Evolutionary conservation across 53 echinoderm and acorn worm species (phyloP).

Genomic region (Paelopatides confundens): DNA sequence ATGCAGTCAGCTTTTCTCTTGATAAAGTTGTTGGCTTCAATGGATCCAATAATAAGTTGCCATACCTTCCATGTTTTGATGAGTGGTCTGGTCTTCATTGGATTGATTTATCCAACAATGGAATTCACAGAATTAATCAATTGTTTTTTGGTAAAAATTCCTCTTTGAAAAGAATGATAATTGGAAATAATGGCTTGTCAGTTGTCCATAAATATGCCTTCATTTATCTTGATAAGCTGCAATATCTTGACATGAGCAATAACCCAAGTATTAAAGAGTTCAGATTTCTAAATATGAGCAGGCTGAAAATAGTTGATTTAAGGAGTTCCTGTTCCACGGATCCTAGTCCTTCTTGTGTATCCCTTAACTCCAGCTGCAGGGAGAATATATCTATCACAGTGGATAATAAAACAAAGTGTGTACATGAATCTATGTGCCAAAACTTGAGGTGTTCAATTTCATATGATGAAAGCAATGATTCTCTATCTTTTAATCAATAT

Average conservation of each 20-base stretch:
- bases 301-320: too few relatives aligned
- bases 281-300: too few relatives aligned
- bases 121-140: background rate
- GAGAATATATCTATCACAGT: too few relatives aligned
- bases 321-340: too few relatives aligned
- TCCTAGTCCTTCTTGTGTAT: too few relatives aligned
- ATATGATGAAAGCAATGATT: too few relatives aligned
- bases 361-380: too few relatives aligned
- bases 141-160: background rate
- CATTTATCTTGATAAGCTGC: background rate
- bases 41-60: background rate
- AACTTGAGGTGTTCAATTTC: too few relatives aligned
- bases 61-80: background rate
- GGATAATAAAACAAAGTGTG: too few relatives aligned
- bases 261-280: background rate
- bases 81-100: background rate
- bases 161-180: background rate
- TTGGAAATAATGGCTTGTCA: background rate
- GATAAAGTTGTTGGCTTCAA: background rate
- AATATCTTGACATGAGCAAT: background rate
- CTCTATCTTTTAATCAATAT: too few relatives aligned
- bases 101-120: constrained; percentile 1
- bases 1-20: background rate
- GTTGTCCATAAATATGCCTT: background rate
- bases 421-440: too few relatives aligned